These are phyloP conservation scores for Catagonus wagneri DNA, from an alignment of 2,113 vertebrate species.

Conservation along the genomic window DNA sequence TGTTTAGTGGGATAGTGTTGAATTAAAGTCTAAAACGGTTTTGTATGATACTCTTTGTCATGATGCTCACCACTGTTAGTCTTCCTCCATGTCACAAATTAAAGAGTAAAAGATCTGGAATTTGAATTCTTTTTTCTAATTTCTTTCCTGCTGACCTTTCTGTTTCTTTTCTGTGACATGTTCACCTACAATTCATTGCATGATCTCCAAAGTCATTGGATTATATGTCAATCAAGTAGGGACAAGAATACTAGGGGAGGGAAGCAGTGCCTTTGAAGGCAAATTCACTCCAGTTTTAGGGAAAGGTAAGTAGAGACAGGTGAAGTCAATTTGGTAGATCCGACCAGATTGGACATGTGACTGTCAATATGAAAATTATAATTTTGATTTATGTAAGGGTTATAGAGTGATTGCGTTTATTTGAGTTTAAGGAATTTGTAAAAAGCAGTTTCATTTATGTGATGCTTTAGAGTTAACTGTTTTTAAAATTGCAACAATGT, in stretches of 20 bases:
- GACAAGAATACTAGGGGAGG: accelerated
- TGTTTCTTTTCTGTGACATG: not conserved
- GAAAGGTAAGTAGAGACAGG: not conserved
- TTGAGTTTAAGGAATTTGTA: not conserved
- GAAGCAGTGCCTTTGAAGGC: not conserved
- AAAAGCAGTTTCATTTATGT: not conserved
- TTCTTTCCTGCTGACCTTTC: not conserved
- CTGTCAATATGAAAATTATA: not conserved
- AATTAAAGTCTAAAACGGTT: not conserved
- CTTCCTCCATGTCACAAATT: not conserved
- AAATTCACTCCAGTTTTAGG: not conserved
- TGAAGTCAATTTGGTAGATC: not conserved
- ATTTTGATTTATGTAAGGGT: not conserved
- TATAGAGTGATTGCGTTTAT: not conserved
- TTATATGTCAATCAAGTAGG: not conserved
- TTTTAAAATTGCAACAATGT: not conserved
- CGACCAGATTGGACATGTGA: not conserved
- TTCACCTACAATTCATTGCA: not conserved
- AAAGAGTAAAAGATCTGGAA: not conserved
- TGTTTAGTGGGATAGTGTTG: not conserved
- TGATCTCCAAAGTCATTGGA: not conserved
- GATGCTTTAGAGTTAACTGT: not conserved
- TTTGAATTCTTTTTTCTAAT: not conserved
- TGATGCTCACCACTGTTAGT: not conserved
- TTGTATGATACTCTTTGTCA: not conserved